Percentiles rank a stretch among this genome's conserved stretches.
These are phyloP conservation scores for Corythucha ciliata DNA, from an alignment of 2,888 invertebrate species.

Conservation along the genomic window DNA sequence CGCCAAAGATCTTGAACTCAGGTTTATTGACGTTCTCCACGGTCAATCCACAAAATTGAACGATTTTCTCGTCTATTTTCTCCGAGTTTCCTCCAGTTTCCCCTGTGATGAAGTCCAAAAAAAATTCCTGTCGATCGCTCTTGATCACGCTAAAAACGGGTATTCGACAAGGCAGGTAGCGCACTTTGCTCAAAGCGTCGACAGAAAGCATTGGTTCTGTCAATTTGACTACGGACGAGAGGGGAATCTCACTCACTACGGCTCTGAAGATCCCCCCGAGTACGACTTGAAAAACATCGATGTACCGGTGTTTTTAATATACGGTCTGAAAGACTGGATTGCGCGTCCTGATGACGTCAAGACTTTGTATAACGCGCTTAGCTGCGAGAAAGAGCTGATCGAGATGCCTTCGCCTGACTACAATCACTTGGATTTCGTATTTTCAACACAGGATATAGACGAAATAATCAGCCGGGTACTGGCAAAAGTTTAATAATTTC, in stretches of 20 bases:
- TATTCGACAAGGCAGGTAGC: slow-evolving; percentile 22
- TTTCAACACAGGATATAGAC: slow-evolving; percentile 19
- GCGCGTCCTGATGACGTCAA: slow-evolving; percentile 43
- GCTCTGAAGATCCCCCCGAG: slow-evolving; percentile 46
- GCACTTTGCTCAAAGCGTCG: slow-evolving; percentile 23
- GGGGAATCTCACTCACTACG: slow-evolving; percentile 46
- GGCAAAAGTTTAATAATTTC: too few species aligned
- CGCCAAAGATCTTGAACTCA: too few species aligned
- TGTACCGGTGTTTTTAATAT: slow-evolving; percentile 51
- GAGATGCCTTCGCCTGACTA: slow-evolving; percentile 30
- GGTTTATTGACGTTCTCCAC: too few species aligned
- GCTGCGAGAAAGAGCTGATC: slow-evolving; percentile 33
- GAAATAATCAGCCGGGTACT: slow-evolving; percentile 6
- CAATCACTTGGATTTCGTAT: slow-evolving; percentile 35
- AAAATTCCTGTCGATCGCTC: slow-evolving; percentile 15
- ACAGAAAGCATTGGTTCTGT: slow-evolving; percentile 43
- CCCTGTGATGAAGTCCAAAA: slow-evolving; percentile 14
- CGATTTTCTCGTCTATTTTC: neutral
- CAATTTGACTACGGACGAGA: slow-evolving; percentile 50
- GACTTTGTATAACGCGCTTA: slow-evolving; percentile 39
- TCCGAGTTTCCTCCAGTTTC: slow-evolving; percentile 14
- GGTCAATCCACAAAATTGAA: too few species aligned
- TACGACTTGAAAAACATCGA: slow-evolving; percentile 52
- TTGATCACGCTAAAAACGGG: slow-evolving; percentile 18
- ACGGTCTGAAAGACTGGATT: slow-evolving; percentile 54